Conservation (phyloP, 2,888 invertebrate genomes). For the Rhingia rostrata region DNA sequence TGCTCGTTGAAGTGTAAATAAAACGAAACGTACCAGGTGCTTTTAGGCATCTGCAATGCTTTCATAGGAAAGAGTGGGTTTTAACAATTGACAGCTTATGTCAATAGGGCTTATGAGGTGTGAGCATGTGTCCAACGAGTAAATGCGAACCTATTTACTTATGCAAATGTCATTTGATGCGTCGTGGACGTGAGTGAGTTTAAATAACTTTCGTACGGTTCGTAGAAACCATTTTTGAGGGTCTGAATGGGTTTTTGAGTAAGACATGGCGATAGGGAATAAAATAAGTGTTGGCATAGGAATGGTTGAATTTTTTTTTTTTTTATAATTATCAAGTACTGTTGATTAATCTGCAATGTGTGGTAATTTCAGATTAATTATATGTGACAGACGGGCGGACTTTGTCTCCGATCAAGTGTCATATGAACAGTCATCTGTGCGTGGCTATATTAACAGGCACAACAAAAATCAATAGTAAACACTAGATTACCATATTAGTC, state of each 20-base stretch:
- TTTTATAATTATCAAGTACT: too few species aligned
- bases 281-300: too few species aligned
- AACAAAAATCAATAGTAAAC: constrained; percentile 20
- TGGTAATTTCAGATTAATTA: too few species aligned
- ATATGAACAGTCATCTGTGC: background rate
- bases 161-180: constrained; percentile 27
- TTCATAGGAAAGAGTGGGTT: constrained; percentile 18
- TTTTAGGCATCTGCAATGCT: background rate
- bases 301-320: too few species aligned
- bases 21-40: constrained; percentile 2
- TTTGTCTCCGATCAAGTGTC: too few species aligned
- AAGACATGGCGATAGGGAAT: too few species aligned
- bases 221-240: background rate
- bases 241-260: too few species aligned
- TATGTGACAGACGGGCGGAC: too few species aligned
- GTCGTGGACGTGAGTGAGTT: constrained; percentile 29
- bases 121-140: constrained; percentile 12
- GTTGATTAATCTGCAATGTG: too few species aligned
- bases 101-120: constrained; percentile 41
- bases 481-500: constrained; percentile 24
- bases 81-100: constrained; percentile 41
- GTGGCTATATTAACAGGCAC: constrained; percentile 19
- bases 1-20: constrained; percentile 34
- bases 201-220: background rate
- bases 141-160: background rate